Conservation (phyloP, 2,797 vertebrate species). For the Benthosema pterotum region DNA sequence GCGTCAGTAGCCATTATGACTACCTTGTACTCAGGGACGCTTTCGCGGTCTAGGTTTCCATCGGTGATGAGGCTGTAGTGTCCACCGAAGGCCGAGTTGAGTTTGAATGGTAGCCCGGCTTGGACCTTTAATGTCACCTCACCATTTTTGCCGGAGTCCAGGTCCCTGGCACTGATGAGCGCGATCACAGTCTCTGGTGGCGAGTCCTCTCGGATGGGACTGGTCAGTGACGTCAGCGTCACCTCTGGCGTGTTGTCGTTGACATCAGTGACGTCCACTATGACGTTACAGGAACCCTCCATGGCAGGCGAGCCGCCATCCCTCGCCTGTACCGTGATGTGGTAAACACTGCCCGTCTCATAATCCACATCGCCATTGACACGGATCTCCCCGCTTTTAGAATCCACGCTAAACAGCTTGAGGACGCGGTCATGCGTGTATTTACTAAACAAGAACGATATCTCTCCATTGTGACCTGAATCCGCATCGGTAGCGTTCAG, state of each 20-base stretch:
- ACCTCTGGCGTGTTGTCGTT: conserved; percentile 94
- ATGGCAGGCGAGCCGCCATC: conserved; percentile 91
- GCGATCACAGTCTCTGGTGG: conserved; percentile 87
- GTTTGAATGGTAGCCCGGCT: conserved; percentile 85
- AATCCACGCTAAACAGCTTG: conserved; percentile 86
- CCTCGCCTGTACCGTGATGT: conserved; percentile 89
- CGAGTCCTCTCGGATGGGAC: conserved; percentile 87
- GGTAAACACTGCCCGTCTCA: conserved; percentile 85
- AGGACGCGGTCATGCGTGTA: conserved; percentile 85
- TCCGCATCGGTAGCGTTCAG: conserved; percentile 93
- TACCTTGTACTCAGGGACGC: conserved; percentile 84
- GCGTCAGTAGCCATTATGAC: conserved; percentile 86
- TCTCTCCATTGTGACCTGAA: conserved; percentile 88
- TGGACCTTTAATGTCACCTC: conserved; percentile 84
- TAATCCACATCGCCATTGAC: conserved; percentile 89
- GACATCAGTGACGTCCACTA: conserved; percentile 87
- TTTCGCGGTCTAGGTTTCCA: conserved; percentile 87
- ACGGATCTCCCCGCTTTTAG: conserved; percentile 85
- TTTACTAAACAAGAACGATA: conserved; percentile 89
- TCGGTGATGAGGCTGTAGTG: conserved; percentile 89
- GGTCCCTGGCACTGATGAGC: conserved; percentile 87
- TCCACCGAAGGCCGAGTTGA: conserved; percentile 85
- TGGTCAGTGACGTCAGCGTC: conserved; percentile 86
- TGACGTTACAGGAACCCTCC: conserved; percentile 93
- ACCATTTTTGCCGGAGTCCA: conserved; percentile 89